Evolutionary conservation across 2,797 vertebrate species (phyloP).

Genomic region (Somateria mollissima): DNA sequence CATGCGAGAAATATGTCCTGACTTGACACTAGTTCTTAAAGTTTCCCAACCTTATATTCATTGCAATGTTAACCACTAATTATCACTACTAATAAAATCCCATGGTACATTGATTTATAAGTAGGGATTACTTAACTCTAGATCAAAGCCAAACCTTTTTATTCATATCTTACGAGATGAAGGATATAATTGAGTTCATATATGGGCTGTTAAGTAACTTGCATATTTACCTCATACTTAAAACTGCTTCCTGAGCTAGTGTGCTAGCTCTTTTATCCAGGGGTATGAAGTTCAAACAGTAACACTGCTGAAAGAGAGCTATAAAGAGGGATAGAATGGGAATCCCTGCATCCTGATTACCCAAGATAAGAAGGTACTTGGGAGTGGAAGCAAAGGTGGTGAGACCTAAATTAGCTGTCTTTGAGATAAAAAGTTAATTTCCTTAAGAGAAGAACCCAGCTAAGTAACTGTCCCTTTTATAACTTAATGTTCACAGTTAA

Average conservation of each 20-base stretch:
- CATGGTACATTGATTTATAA: constrained; percentile 59
- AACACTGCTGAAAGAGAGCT: constrained; percentile 49
- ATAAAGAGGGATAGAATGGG: constrained; percentile 49
- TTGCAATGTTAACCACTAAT: constrained; percentile 56
- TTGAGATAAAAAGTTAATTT: constrained; percentile 61
- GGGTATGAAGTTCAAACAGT: constrained; percentile 66
- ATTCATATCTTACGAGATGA: constrained; percentile 69
- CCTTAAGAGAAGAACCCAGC: background rate
- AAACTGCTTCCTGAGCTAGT: constrained; percentile 57
- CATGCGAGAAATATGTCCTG: constrained; percentile 23
- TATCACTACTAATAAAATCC: constrained; percentile 66
- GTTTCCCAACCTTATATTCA: constrained; percentile 32
- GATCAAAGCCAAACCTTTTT: constrained; percentile 72
- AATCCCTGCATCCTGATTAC: constrained; percentile 73
- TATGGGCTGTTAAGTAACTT: constrained; percentile 68
- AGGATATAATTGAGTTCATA: constrained; percentile 72
- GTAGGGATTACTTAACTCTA: constrained; percentile 68
- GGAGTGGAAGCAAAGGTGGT: constrained; percentile 54
- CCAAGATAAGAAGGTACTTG: constrained; percentile 70
- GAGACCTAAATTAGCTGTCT: constrained; percentile 59
- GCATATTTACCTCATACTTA: constrained; percentile 65
- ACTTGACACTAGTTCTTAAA: constrained; percentile 14
- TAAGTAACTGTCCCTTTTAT: constrained; percentile 9
- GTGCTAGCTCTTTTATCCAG: constrained; percentile 42
- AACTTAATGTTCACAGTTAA: constrained; percentile 25